Evolutionary conservation across 2,888 invertebrate species (phyloP), one percentile per base, ranked within the genome.

Genomic region (Drosophila subsilvestris): DNA sequence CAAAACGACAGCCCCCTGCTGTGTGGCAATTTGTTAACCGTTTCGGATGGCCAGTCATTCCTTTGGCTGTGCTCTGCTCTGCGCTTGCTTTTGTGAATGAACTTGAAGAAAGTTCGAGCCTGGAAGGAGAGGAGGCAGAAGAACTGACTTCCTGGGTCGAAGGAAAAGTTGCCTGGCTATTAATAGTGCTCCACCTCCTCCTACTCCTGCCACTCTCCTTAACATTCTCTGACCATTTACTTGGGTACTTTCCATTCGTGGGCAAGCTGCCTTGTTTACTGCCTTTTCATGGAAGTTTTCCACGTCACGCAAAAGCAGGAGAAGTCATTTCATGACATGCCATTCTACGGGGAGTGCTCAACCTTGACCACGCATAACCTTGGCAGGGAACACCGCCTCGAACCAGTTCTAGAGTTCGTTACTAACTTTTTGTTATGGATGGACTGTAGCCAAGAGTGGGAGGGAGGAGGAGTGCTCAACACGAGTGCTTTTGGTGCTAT

Each of bases 41-140:
- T 55, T 29, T 73, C 76, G 74, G 70, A 72, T 32, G 42, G 20
- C 42, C 45, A 20, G 44, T 25, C 12, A 18, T 18, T 29, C 14
- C 14, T 37, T 2, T n/a, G n/a, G n/a, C 0, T 6, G 14, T n/a
- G 37, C 37, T 14, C 37, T 37, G 14, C 65, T 9, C 48, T 44
- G 56, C 55, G 18, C 42, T 42, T 47, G 20, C 47, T 73, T 81
- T 87, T 85, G 82, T 83, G 88, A 87, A 87, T 83, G 86, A 87
- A 83, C 75, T 73, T 70, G 57, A 29, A 10, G 47, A 66, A 68
- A 63, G 45, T 44, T 44, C 17, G 42, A 29, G 47, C 29, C 70
- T 72, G 63, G 56, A 70, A 71, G 37, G 1, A 6, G n/a, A 20
- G 14, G 47, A 12, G 51, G 14, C 22, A 9, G 14, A 14, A 42